Conservation (phyloP, 2,113 vertebrate genomes). For the Campylorhamphus procurvoides region DNA sequence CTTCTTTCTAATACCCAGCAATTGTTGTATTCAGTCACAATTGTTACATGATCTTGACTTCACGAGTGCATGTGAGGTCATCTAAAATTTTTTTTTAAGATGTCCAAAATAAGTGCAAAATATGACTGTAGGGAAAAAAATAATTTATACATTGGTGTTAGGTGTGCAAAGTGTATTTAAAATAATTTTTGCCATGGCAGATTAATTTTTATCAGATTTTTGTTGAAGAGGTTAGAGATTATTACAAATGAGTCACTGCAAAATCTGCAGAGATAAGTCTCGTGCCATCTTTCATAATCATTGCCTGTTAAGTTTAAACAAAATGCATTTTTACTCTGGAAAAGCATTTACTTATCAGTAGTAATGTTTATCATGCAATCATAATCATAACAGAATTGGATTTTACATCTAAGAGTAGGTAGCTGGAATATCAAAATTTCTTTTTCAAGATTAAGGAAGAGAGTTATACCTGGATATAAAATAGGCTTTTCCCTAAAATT, state of each 20-base stretch:
- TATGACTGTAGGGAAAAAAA: background rate
- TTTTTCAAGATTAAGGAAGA: background rate
- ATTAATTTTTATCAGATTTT: slow-evolving; percentile 7
- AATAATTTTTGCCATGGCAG: background rate
- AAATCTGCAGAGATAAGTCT: background rate
- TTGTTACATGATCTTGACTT: background rate
- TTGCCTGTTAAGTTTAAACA: background rate
- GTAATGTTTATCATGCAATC: background rate
- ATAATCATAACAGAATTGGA: background rate
- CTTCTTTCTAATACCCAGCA: background rate
- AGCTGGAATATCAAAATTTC: background rate
- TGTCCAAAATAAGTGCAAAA: background rate
- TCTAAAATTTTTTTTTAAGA: background rate
- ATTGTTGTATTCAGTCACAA: background rate
- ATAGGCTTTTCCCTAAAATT: background rate
- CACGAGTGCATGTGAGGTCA: background rate
- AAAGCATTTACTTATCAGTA: background rate
- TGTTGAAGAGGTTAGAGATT: background rate
- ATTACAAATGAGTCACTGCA: background rate
- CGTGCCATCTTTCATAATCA: background rate
- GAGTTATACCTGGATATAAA: background rate
- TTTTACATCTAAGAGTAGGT: background rate
- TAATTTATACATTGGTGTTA: background rate
- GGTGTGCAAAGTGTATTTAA: background rate
- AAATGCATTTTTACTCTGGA: background rate